Base-by-base conservation (phyloP, 92 coral and sea anemone species). In the Zoanthus sociatus region DNA sequence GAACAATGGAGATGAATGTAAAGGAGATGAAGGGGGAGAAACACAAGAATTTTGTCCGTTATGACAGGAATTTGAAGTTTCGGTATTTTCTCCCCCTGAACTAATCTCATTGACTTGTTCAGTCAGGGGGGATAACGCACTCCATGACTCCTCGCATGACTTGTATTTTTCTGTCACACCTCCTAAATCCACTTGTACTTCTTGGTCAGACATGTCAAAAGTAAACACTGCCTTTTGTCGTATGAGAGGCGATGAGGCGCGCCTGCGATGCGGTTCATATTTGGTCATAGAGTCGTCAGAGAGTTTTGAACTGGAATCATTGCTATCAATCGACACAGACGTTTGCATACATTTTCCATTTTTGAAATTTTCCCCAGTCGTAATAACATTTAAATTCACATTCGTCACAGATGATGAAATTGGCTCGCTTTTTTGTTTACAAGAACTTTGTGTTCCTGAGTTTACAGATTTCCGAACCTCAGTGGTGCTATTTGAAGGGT, bases 211-310 rank as follows among this genome's bases (percentile, higher is more conserved):
- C 87, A 76, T 89, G 84, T 95, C 97, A 73, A 92, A 91, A 11
- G 94, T 92, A 78, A 95, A 93, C 6, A 96, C 95, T 42, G 99
- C 99, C 63, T 84, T 96, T 47, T 96, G 99, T 69, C 99, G 98
- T 76, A 94, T 92, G 32, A 96, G 90, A 12, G 99, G 97, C 7
- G 99, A 95, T 21, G 99, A 96, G 7, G 95, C 94, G 45, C 95
- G 94, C 89, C 90, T 93, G 71, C 94, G 92, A 37, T 90, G 89
- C 1, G 70, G 89, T 13, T 92, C 93, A 82, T 91, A 89, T 33
- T 91, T 91, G 55, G 84, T 86, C 72, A 93, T 61, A 17, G 96
- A 93, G 64, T 95, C 98, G 76, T 95, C 98, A 4, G 93, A 90
- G 50, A 71, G 32, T 56, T 91, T 92, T 0, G 95, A 88, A 21